A percentile compares a stretch with the other conserved stretches of the same genome.
phyloP scores from a whole-genome alignment of 2,888 invertebrate species.

The Crocallis elinguaria region DNA sequence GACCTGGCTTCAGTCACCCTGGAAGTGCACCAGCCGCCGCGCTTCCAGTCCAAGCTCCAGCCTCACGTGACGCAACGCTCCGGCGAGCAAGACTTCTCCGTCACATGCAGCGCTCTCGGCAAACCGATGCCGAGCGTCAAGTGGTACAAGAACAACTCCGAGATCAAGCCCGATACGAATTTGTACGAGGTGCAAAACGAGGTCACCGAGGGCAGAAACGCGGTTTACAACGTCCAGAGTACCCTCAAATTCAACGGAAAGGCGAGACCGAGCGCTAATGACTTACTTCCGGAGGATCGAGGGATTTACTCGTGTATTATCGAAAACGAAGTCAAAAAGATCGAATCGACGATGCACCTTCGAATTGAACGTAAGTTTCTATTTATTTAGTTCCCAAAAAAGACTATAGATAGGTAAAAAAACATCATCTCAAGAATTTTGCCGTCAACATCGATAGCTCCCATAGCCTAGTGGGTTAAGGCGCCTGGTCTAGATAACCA shows the following conservation, averaged over 20 bases:
- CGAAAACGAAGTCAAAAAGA: constrained; percentile 94
- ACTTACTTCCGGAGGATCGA: constrained; percentile 92
- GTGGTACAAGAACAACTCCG: constrained; percentile 94
- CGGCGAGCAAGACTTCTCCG: constrained; percentile 91
- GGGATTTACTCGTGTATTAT: constrained; percentile 95
- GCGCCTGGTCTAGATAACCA: too few species aligned
- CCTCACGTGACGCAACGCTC: constrained; percentile 92
- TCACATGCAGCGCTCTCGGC: constrained; percentile 94
- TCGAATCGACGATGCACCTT: constrained; percentile 95
- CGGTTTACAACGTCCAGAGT: constrained; percentile 93
- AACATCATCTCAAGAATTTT: too few species aligned
- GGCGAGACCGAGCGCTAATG: constrained; percentile 90
- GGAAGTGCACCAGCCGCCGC: constrained; percentile 95
- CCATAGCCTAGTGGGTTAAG: too few species aligned
- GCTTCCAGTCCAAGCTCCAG: constrained; percentile 92
- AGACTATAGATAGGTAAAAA: too few species aligned
- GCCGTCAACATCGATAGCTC: too few species aligned
- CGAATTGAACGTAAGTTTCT: constrained; percentile 92
- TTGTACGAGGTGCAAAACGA: constrained; percentile 93
- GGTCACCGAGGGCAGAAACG: constrained; percentile 90
- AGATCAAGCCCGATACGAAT: constrained; percentile 90
- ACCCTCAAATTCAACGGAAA: constrained; percentile 92
- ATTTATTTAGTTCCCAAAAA: constrained; percentile 4
- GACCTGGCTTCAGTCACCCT: constrained; percentile 93
- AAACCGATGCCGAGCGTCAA: constrained; percentile 93